Evolutionary conservation across 2,888 invertebrate species (phyloP).

Genomic region (Callimorpha dominula): DNA sequence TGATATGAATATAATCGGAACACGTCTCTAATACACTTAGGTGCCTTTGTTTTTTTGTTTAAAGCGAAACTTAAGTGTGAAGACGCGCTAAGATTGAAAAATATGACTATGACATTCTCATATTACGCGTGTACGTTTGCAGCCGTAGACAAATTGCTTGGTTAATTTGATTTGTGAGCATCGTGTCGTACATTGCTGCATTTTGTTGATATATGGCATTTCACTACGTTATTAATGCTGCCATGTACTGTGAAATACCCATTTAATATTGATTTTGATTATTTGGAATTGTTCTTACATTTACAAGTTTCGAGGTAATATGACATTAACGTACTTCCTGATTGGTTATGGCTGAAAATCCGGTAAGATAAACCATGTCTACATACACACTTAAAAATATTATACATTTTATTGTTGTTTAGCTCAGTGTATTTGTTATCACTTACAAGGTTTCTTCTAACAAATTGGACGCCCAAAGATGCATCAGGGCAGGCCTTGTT

Average conservation of each 20-base stretch:
- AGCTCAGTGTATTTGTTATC: no score
- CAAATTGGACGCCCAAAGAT: no score
- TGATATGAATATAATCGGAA: not conserved
- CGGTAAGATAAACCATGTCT: not conserved
- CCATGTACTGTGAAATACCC: slow-evolving; percentile 27
- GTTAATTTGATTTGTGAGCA: slow-evolving; percentile 48
- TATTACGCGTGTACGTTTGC: slow-evolving; percentile 33
- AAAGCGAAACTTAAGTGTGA: slow-evolving; percentile 16
- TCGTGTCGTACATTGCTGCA: slow-evolving; percentile 40
- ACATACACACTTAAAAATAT: no score
- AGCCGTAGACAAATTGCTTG: slow-evolving; percentile 48
- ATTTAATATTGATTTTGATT: slow-evolving; percentile 22
- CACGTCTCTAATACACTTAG: not conserved
- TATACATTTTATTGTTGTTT: no score
- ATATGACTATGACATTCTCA: slow-evolving; percentile 40
- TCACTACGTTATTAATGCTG: slow-evolving; percentile 46
- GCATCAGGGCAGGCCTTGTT: no score
- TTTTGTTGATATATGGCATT: slow-evolving; percentile 43
- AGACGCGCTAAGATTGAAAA: slow-evolving; percentile 33
- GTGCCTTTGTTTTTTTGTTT: not conserved
- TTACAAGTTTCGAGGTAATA: not conserved
- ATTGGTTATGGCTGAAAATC: not conserved
- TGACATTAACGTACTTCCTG: not conserved
- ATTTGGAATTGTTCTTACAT: slow-evolving; percentile 19
- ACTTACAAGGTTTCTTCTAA: no score